Evolutionary conservation across 2,797 vertebrate genomes (phyloP), one percentile per base, ranked within the genome.

Genomic region (Chelidonichthys spinosus): DNA sequence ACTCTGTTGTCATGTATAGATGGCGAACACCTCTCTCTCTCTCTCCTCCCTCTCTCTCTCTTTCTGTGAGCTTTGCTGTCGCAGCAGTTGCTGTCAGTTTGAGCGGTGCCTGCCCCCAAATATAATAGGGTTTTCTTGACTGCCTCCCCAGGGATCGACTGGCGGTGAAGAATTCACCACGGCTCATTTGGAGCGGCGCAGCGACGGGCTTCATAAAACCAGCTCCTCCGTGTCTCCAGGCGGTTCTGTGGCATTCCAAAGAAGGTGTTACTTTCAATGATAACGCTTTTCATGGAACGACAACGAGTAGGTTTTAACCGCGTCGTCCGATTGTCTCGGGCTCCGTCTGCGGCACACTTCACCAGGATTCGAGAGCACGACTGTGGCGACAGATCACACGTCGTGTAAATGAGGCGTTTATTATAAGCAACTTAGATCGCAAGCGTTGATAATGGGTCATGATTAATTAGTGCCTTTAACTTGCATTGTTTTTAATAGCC

Each of bases 51-150:
- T 60, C 71, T 72, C 78, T 81, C 80, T 74, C 60, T 53, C 39
- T 58, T 67, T 84, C 80, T 56, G 49, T 67, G 6, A 87, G 88
- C 90, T 90, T 87, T 94, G 93, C 92, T 93, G 93, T 92, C 93
- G 93, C 93, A 94, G 92, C 94, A 94, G 87, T 90, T 89, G 85
- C 93, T 94, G 94, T 94, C 94, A 94, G 88, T 93, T 93, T 93
- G 93, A 94, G 89, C 76, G 76, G 83, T 90, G 90, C 92, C 89
- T 91, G 92, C 91, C 92, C 92, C 92, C 89, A 92, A 92, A 93
- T 94, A 93, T 94, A 95, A 95, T 94, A 90, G 90, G 92, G 91
- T 93, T 94, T 93, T 93, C 92, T 92, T 87, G 84, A 91, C 85
- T 92, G 86, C 83, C 85, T 92, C 90, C 91, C 92, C 87, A 78